phyloP scores from a whole-genome alignment of 92 coral and sea anemone species.

The Heteractis magnifica region DNA sequence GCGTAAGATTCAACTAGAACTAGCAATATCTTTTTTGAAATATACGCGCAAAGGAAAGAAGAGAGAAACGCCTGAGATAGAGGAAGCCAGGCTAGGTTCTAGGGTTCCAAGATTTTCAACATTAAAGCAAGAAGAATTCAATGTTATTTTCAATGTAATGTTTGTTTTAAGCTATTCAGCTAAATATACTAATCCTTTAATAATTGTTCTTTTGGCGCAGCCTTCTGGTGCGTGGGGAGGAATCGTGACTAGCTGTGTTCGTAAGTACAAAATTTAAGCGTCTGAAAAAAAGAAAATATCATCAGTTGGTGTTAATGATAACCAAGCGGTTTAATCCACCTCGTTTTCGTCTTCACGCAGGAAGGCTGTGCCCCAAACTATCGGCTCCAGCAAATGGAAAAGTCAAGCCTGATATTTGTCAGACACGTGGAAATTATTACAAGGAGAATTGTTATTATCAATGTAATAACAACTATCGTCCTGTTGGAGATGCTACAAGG shows the following conservation, averaged over 20 bases:
- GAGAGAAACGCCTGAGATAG: too few species aligned
- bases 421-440: conserved; percentile 54
- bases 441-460: conserved; percentile 51
- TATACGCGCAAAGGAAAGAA: too few species aligned
- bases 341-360: conserved; percentile 20
- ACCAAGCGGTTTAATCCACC: too few species aligned
- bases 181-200: not conserved
- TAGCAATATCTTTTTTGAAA: too few species aligned
- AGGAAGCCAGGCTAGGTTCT: too few species aligned
- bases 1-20: too few species aligned
- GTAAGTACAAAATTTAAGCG: conserved; percentile 1
- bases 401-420: conserved; percentile 61
- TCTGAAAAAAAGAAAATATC: too few species aligned
- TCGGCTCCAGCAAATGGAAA: conserved; percentile 59
- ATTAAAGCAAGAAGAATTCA: too few species aligned
- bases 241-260: conserved; percentile 7
- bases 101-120: too few species aligned
- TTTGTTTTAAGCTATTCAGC: too few species aligned
- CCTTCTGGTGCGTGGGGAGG: conserved; percentile 28
- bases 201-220: not conserved
- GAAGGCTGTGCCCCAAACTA: conserved; percentile 67
- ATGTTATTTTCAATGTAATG: too few species aligned
- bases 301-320: too few species aligned
- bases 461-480: conserved; percentile 60
- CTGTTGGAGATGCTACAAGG: conserved; percentile 49